phyloP scores from a whole-genome alignment of 2,888 invertebrate species.

The Rhabditoides inermis region DNA sequence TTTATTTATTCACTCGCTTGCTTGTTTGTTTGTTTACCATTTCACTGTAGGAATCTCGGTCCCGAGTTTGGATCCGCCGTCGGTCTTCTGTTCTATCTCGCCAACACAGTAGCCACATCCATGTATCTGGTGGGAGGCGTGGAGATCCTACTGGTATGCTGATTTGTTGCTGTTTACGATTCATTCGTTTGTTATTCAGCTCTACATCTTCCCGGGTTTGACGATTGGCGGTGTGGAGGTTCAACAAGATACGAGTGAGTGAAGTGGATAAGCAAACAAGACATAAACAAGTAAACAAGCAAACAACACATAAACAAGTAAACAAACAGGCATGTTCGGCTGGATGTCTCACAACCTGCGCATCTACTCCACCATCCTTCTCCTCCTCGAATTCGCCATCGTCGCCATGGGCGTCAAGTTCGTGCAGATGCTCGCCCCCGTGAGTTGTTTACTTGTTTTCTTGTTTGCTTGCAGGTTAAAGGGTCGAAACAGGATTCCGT shows the following conservation, averaged over 20 bases:
- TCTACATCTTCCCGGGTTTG: slow-evolving; percentile 46
- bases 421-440: slow-evolving; percentile 94
- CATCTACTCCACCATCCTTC: slow-evolving; percentile 82
- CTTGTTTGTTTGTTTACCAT: neutral
- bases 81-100: slow-evolving; percentile 95
- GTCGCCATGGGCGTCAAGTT: slow-evolving; percentile 87
- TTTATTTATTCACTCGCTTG: no score
- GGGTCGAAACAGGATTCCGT: no score
- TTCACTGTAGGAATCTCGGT: slow-evolving; percentile 61
- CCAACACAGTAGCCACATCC: slow-evolving; percentile 91
- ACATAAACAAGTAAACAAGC: no score
- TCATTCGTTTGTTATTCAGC: slow-evolving; percentile 17
- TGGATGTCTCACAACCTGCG: slow-evolving; percentile 93
- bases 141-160: slow-evolving; percentile 47
- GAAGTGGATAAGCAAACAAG: no score
- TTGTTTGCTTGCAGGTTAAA: neutral
- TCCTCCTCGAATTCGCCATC: slow-evolving; percentile 78
- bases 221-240: slow-evolving; percentile 50
- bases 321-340: slow-evolving; percentile 34
- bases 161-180: slow-evolving; percentile 4
- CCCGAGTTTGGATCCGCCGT: slow-evolving; percentile 99
- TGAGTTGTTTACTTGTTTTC: slow-evolving; percentile 52
- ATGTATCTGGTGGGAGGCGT: slow-evolving; percentile 89
- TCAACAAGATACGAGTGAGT: slow-evolving; percentile 41
- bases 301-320: no score